These are phyloP conservation scores for Clunio marinus DNA, from an alignment of 2,888 invertebrate genomes.

Conservation along the genomic window DNA sequence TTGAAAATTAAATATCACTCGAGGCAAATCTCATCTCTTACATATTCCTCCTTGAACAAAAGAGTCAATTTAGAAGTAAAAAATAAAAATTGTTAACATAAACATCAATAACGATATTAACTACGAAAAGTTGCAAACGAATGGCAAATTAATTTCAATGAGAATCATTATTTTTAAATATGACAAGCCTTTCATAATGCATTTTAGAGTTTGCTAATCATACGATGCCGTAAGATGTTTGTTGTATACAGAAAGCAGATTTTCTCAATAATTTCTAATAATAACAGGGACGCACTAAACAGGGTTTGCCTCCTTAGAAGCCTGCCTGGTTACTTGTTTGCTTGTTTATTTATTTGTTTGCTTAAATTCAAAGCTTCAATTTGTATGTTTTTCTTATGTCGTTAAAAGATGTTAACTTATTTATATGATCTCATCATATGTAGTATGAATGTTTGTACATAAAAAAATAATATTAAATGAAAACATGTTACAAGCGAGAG, in stretches of 20 bases:
- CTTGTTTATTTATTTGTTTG: no score
- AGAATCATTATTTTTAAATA: not conserved
- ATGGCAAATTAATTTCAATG: conserved; percentile 4
- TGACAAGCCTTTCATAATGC: not conserved
- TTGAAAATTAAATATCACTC: no score
- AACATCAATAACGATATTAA: no score
- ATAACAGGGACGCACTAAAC: not conserved
- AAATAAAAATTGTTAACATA: no score
- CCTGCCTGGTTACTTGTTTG: conserved; percentile 1
- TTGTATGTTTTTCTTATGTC: conserved; percentile 3
- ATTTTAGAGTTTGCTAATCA: not conserved
- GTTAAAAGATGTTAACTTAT: not conserved
- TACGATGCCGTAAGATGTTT: not conserved
- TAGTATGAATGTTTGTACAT: not conserved
- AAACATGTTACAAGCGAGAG: no score
- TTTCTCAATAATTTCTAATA: not conserved
- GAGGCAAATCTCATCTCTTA: no score
- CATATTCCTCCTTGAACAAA: not conserved
- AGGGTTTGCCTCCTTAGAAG: not conserved
- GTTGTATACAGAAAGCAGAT: not conserved
- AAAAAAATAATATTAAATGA: not conserved
- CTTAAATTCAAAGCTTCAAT: not conserved
- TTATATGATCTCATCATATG: conserved; percentile 1
- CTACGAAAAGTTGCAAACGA: not conserved
- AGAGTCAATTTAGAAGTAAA: not conserved